phyloP scores from a whole-genome alignment of 2,888 invertebrate genomes.

The Leptinotarsa rubiginosa region DNA sequence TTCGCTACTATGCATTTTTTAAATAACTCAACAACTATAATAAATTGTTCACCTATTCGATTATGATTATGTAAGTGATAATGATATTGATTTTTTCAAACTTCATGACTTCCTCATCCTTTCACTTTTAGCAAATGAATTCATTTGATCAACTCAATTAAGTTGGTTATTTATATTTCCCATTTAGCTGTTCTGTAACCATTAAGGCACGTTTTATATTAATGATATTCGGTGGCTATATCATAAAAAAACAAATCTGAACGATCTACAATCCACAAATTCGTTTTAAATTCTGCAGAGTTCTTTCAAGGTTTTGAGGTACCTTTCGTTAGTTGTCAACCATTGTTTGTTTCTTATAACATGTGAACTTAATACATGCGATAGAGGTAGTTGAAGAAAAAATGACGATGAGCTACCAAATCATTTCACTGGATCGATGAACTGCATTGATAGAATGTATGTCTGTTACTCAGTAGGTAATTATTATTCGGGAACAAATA shows the following conservation, averaged over 20 bases:
- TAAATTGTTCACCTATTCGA: neutral
- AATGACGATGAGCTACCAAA: too few species aligned
- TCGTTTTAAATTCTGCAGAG: too few species aligned
- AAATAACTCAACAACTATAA: neutral
- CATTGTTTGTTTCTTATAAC: neutral
- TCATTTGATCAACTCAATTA: neutral
- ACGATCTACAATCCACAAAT: too few species aligned
- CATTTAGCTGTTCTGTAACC: neutral
- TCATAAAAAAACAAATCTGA: neutral
- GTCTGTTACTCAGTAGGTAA: too few species aligned
- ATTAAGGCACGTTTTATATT: slow-evolving; percentile 6
- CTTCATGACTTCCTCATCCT: slow-evolving; percentile 17
- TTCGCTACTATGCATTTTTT: too few species aligned
- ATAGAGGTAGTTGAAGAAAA: too few species aligned
- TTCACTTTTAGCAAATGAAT: slow-evolving; percentile 12
- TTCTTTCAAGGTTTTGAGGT: neutral
- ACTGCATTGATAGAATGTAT: too few species aligned
- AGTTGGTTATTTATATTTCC: neutral
- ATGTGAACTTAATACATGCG: too few species aligned
- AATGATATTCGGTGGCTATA: slow-evolving; percentile 4
- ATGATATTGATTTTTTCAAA: slow-evolving; percentile 6
- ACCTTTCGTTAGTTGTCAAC: neutral
- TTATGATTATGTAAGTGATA: slow-evolving; percentile 13
- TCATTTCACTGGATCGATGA: too few species aligned
- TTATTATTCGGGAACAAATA: too few species aligned